phyloP scores from a whole-genome alignment of 2,888 invertebrate genomes.

The Nymphalis c-album region DNA sequence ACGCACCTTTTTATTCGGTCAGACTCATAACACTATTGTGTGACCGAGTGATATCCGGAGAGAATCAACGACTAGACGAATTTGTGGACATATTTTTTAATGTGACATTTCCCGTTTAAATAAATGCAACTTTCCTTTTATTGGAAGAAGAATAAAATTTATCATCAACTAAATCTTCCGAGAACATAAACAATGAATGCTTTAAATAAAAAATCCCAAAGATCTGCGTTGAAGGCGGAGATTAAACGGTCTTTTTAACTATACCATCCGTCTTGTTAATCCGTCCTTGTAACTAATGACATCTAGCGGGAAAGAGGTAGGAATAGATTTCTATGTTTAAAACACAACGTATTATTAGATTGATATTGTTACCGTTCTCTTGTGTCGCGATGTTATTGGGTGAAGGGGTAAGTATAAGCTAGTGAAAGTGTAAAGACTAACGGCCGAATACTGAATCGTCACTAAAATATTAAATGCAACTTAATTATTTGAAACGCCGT shows the following conservation, averaged over 20 bases:
- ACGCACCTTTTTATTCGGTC: too few relatives aligned
- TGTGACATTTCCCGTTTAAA: not conserved
- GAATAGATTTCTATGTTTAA: conserved; percentile 26
- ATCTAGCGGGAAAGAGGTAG: conserved; percentile 20
- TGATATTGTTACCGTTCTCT: not conserved
- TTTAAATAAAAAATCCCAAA: conserved; percentile 30
- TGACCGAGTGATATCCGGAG: too few relatives aligned
- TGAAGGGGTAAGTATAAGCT: too few relatives aligned
- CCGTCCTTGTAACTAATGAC: conserved; percentile 47
- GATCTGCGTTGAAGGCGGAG: conserved; percentile 47
- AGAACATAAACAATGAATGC: conserved; percentile 25
- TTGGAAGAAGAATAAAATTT: not conserved
- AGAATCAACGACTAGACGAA: too few relatives aligned
- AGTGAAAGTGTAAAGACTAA: too few relatives aligned
- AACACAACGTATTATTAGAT: not conserved
- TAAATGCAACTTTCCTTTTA: not conserved
- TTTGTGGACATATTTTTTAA: not conserved
- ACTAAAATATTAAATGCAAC: too few relatives aligned
- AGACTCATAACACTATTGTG: too few relatives aligned
- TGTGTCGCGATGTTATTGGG: not conserved
- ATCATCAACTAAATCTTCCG: conserved; percentile 14
- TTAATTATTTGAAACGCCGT: too few relatives aligned
- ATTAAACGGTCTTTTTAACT: conserved; percentile 53
- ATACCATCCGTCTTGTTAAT: conserved; percentile 58
- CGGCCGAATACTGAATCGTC: too few relatives aligned